Evolutionary conservation across 2,888 invertebrate genomes (phyloP), one percentile per base, ranked within the genome.

Genomic region (Clepsis dumicolana): DNA sequence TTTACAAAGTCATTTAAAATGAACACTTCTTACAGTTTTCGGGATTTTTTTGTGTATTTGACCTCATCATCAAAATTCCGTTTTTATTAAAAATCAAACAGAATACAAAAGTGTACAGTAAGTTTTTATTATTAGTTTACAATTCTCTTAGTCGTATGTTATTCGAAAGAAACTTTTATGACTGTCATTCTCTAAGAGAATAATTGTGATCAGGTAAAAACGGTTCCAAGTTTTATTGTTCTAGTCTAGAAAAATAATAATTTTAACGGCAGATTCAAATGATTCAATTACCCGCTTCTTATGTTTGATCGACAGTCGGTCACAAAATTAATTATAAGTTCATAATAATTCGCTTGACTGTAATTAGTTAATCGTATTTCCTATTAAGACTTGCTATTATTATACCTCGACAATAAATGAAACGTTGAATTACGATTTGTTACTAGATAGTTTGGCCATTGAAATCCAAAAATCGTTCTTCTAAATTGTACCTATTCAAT

Each of bases 291-390:
- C 82, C n/a, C n/a, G n/a, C n/a, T n/a, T 78, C 84, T 78, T 75
- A 76, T 80, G 78, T 84, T 84, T 85, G 85, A 88, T 85, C 85
- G 87, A 85, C 85, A 78, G 80, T 80, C 77, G 80, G 80, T 81
- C 80, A 84, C 80, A 12, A 83, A 86, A 87, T 86, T 86, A 88
- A 89, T 89, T 85, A 25, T 24, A 82, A 79, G 80, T 80, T 75
- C 74, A 71, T 64, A 56, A 48, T 32, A 24, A n/a, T 25, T 38
- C 44, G 44, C 7, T 14, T 56, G 7, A 10, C 21, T 14, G 24
- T 12, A 7, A 1, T 24, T 32, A 52, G 14, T 52, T 18, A 24
- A 41, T 27, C 63, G 27, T n/a, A 38, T 7, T 32, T 38, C 12
- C n/a, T n/a, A n/a, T n/a, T n/a, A n/a, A n/a, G n/a, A n/a, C n/a